Percentiles rank a stretch among this genome's conserved stretches.
phyloP scores from a whole-genome alignment of 2,113 vertebrate species.

The Laticauda laticaudata region DNA sequence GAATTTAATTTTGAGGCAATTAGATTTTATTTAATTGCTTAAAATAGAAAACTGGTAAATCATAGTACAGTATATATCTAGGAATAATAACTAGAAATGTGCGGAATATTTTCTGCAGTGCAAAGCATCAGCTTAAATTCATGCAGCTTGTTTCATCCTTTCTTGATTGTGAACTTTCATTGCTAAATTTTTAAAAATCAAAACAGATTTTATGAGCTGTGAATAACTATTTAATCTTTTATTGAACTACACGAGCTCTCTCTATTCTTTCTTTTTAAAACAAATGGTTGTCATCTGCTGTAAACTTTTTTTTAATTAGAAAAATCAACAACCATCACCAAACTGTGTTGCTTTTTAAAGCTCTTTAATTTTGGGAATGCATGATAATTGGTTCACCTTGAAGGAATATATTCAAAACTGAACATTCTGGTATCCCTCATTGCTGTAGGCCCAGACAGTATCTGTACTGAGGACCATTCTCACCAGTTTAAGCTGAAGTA shows the following conservation, averaged over 20 bases:
- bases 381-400: neutral
- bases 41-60: conserved; percentile 39
- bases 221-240: neutral
- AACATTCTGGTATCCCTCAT: neutral
- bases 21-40: conserved; percentile 30
- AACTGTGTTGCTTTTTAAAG: conserved; percentile 22
- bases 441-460: neutral
- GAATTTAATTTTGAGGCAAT: conserved; percentile 42
- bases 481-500: neutral
- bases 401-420: neutral
- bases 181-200: neutral
- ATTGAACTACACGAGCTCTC: neutral
- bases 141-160: neutral
- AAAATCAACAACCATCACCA: neutral
- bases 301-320: neutral
- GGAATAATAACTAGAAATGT: conserved; percentile 15
- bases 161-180: neutral
- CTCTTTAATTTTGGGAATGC: neutral
- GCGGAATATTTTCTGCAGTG: neutral
- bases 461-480: neutral
- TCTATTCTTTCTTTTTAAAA: neutral
- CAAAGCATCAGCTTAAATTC: neutral
- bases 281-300: neutral
- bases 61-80: neutral
- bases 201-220: neutral